phyloP scores from a whole-genome alignment of 2,797 vertebrate genomes.

The Myotis planiceps region DNA sequence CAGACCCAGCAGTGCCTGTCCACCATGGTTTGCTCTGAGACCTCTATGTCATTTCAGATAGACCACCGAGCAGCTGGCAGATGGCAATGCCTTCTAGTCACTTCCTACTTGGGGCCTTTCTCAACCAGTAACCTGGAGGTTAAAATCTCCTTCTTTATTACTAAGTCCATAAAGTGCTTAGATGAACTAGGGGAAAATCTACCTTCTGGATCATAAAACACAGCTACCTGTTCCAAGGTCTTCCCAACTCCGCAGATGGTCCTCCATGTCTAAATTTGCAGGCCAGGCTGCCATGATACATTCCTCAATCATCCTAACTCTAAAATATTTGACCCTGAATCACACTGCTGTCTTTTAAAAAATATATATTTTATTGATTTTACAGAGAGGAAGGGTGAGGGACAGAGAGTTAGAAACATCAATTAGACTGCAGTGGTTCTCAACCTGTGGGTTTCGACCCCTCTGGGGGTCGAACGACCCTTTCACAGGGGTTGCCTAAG shows the following conservation, averaged over 20 bases:
- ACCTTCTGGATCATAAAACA: neutral
- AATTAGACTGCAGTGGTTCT: too few species aligned
- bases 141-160: neutral
- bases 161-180: neutral
- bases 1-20: neutral
- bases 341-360: neutral
- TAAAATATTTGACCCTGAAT: neutral
- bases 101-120: neutral
- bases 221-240: neutral
- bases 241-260: neutral
- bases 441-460: too few species aligned
- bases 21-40: neutral
- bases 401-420: too few species aligned
- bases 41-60: neutral
- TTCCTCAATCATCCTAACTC: neutral
- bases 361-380: too few species aligned
- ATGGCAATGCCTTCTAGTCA: neutral
- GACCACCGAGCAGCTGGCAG: neutral
- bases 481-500: too few species aligned
- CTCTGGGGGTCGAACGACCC: too few species aligned
- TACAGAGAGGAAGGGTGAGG: too few species aligned
- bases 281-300: neutral
- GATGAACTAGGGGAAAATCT: neutral
- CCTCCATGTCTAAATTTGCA: neutral
- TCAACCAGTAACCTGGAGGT: neutral